A percentile compares a stretch with the other conserved stretches of the same genome.
phyloP scores from a whole-genome alignment of 2,113 vertebrate species.

The Narcine bancroftii region DNA sequence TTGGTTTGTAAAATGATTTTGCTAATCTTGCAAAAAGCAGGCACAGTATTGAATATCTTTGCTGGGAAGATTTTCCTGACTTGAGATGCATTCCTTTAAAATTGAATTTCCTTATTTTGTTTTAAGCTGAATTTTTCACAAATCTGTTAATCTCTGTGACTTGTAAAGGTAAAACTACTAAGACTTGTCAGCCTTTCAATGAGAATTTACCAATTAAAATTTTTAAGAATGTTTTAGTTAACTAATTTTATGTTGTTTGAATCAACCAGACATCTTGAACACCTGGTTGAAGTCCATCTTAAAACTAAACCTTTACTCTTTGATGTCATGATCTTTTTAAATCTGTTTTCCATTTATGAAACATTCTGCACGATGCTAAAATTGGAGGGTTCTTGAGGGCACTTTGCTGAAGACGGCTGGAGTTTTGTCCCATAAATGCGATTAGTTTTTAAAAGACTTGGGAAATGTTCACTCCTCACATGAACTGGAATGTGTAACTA shows the following conservation, averaged over 20 bases:
- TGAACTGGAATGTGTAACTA: background rate
- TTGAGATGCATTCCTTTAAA: background rate
- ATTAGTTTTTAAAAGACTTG: background rate
- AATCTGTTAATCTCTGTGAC: background rate
- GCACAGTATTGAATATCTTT: background rate
- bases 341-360: background rate
- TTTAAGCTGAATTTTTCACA: background rate
- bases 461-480: background rate
- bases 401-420: background rate
- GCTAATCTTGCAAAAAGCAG: constrained; percentile 25
- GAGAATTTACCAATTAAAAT: background rate
- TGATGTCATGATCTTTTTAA: background rate
- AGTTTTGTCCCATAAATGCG: background rate
- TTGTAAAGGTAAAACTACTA: background rate
- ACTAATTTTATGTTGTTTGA: background rate
- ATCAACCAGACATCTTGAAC: background rate
- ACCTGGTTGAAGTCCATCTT: background rate
- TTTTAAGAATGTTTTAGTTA: background rate
- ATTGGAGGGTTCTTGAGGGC: background rate
- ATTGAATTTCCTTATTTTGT: background rate
- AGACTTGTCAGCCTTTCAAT: background rate
- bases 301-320: background rate
- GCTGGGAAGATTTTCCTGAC: background rate
- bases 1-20: background rate
- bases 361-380: background rate